Conservation (phyloP, 2,797 vertebrate genomes). For the Leuciscus waleckii region DNA sequence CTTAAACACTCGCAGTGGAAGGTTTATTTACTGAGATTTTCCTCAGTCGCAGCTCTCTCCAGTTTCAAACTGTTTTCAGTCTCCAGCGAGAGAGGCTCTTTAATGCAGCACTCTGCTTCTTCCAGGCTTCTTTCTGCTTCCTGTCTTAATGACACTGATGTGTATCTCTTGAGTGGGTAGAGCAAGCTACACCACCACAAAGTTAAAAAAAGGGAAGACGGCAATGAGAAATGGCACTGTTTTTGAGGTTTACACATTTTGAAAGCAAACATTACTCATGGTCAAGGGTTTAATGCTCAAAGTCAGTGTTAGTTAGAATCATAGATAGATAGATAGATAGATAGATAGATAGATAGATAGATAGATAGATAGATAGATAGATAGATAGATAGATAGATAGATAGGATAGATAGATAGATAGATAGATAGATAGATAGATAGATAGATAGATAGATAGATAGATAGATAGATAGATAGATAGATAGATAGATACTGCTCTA, state of each 20-base stretch:
- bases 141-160: constrained; percentile 18
- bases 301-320: not conserved
- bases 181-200: not conserved
- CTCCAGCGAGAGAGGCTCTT: not conserved
- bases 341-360: too few species aligned
- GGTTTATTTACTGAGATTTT: constrained; percentile 39
- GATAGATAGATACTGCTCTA: not conserved
- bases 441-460: too few species aligned
- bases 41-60: constrained; percentile 25
- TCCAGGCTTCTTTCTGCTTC: constrained; percentile 6
- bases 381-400: too few species aligned
- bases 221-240: not conserved
- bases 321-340: not conserved
- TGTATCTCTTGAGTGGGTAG: constrained; percentile 13
- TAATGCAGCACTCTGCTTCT: constrained; percentile 42
- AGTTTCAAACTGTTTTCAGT: constrained; percentile 14
- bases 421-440: too few species aligned
- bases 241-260: constrained; percentile 2
- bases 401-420: constrained; percentile 25
- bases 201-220: not conserved
- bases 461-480: too few species aligned
- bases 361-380: constrained; percentile 8
- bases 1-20: constrained; percentile 25
- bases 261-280: not conserved
- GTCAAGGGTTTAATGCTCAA: not conserved